Percentiles rank a stretch among this genome's conserved stretches.
Evolutionary conservation across 2,888 invertebrate species (phyloP).

Genomic region (Drosophila prolongata): DNA sequence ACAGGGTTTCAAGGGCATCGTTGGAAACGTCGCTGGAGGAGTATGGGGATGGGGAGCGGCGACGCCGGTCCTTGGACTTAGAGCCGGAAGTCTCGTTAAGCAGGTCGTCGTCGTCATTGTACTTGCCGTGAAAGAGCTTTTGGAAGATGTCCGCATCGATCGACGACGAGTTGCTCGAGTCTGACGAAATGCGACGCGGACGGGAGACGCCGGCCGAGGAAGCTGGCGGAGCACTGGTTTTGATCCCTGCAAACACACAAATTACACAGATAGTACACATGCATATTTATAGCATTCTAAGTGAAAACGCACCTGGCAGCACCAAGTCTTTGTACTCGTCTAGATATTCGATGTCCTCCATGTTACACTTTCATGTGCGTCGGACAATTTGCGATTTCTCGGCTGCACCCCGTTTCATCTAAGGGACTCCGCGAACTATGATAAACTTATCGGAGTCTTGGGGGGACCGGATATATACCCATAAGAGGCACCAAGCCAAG

Average conservation of each 20-base stretch:
- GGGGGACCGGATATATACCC: background rate
- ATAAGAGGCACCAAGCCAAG: background rate
- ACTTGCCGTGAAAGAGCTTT: conserved; percentile 76
- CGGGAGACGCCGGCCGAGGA: conserved; percentile 22
- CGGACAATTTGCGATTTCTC: background rate
- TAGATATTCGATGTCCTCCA: conserved; percentile 83
- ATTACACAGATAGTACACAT: conserved; percentile 1
- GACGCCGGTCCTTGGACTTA: conserved; percentile 28
- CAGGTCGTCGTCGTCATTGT: conserved; percentile 66
- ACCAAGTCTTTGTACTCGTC: conserved; percentile 83
- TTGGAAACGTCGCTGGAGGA: conserved; percentile 66
- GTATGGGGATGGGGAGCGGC: conserved; percentile 18
- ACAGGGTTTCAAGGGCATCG: conserved; percentile 59
- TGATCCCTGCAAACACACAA: conserved; percentile 46
- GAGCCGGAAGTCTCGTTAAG: conserved; percentile 53
- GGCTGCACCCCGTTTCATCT: conserved; percentile 1
- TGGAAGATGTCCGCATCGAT: conserved; percentile 81
- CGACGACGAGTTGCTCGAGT: conserved; percentile 71
- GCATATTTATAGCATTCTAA: background rate
- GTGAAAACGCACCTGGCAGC: conserved; percentile 74
- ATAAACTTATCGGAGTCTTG: background rate
- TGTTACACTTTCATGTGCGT: conserved; percentile 48
- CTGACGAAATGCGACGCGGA: conserved; percentile 59
- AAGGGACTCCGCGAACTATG: background rate
- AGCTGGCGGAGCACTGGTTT: conserved; percentile 36